Conservation (phyloP, 2,113 vertebrate species). For the Uria lomvia region DNA sequence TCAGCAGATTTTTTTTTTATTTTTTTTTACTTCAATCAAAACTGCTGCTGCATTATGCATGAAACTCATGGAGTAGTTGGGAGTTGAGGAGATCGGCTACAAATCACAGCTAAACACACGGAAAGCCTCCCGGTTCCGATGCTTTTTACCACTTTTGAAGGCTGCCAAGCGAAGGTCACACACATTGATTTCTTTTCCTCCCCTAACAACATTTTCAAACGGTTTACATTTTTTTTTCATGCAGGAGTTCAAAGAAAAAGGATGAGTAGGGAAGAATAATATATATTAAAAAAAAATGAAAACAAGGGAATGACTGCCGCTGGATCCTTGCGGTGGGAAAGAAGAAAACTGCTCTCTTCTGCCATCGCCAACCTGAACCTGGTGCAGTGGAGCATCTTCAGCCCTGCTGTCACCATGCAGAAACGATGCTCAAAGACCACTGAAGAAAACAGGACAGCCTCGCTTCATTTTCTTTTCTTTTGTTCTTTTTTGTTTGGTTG, state of each 20-base stretch:
- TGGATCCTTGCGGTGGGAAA: background rate
- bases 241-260: background rate
- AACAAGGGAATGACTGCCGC: background rate
- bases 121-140: background rate
- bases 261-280: background rate
- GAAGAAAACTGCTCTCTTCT: background rate
- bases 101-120: background rate
- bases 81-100: constrained; percentile 17
- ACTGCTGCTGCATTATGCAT: constrained; percentile 63
- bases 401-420: background rate
- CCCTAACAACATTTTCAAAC: background rate
- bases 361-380: background rate
- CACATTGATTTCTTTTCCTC: background rate
- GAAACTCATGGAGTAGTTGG: constrained; percentile 19
- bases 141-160: background rate
- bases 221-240: background rate
- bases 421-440: background rate
- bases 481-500: background rate
- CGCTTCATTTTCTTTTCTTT: background rate
- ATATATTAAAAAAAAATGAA: background rate
- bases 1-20: constrained; percentile 55
- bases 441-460: background rate
- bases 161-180: background rate
- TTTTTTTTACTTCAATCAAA: constrained; percentile 51
- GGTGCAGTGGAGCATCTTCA: background rate